Base-by-base conservation (phyloP, 2,113 vertebrate species). In the Seriola aureovittata region DNA sequence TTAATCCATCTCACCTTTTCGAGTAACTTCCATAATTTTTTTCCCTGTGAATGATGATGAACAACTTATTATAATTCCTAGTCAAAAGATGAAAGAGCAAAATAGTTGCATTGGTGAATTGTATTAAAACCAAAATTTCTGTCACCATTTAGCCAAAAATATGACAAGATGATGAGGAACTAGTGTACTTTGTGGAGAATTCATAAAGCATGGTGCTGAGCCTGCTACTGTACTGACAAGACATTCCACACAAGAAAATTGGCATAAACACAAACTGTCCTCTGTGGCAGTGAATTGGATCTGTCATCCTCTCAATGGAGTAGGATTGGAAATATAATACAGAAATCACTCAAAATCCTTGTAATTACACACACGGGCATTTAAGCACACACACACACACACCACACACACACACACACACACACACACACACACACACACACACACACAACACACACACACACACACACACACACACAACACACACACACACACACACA, bases 271-370 rank as follows among this genome's bases (percentile, higher is more conserved):
- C 78, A 87, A 90, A 85, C 80, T 62, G 75, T 88, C 83, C 79
- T 87, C 73, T 73, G 76, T 80, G 80, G 69, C 42, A 63, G 42
- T 71, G 71, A 91, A 91, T 82, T 82, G 81, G 81, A 91, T 87
- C 85, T 46, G 90, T 89, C 86, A 76, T 71, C 69, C 62, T 79
- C 72, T 89, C 80, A 77, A 44, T 63, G 55, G 82, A 84, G 79
- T 4, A 62, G 76, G 59, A 84, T 71, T 88, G 65, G 71, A 85
- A 72, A 71, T 70, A 76, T 75, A 85, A 88, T 62, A 81, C 76
- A 69, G 75, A 88, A 87, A 89, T 85, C 78, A 91, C 70, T 88
- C 77, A 85, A 67, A 86, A 85, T 71, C 83, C 83, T 81, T 72
- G 78, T 80, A 91, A 91, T 89, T 82, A 86, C 62, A 80, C 75